phyloP scores from a whole-genome alignment of 2,113 vertebrate species.

The Hirundichthys speculiger region DNA sequence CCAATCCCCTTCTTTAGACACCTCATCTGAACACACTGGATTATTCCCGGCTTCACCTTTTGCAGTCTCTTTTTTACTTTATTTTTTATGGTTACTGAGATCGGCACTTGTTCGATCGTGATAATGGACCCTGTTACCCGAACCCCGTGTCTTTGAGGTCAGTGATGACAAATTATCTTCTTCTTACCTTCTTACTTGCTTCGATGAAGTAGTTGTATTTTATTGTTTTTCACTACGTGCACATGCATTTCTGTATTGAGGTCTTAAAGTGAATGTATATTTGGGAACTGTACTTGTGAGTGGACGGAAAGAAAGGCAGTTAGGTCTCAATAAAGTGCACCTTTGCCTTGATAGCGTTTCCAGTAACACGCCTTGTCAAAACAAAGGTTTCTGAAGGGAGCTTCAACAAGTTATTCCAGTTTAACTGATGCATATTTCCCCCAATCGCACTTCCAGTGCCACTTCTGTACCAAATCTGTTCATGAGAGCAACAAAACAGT shows the following conservation, averaged over 20 bases:
- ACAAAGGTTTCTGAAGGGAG: slow-evolving; percentile 9
- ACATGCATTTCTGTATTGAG: neutral
- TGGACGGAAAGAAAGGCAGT: neutral
- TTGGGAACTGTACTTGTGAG: neutral
- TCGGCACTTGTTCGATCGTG: slow-evolving; percentile 59
- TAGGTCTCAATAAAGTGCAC: slow-evolving; percentile 1
- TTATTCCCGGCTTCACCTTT: slow-evolving; percentile 63
- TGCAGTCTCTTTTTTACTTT: slow-evolving; percentile 47
- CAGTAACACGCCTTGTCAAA: slow-evolving; percentile 6
- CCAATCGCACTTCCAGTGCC: neutral
- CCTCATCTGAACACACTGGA: slow-evolving; percentile 72
- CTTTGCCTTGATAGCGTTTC: slow-evolving; percentile 1
- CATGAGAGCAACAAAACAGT: neutral
- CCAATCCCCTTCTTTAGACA: slow-evolving; percentile 57
- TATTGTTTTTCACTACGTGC: neutral
- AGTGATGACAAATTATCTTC: slow-evolving; percentile 58
- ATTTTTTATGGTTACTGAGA: slow-evolving; percentile 56
- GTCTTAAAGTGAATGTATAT: neutral
- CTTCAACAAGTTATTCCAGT: slow-evolving; percentile 27
- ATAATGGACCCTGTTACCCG: slow-evolving; percentile 77
- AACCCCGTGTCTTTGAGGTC: slow-evolving; percentile 77
- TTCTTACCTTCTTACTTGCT: slow-evolving; percentile 11
- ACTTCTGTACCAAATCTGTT: neutral
- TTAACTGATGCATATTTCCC: slow-evolving; percentile 13
- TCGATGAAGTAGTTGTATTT: slow-evolving; percentile 3